A percentile compares a stretch with the other conserved stretches of the same genome.
phyloP scores from a whole-genome alignment of 2,113 vertebrate genomes.

The Anser cygnoides region DNA sequence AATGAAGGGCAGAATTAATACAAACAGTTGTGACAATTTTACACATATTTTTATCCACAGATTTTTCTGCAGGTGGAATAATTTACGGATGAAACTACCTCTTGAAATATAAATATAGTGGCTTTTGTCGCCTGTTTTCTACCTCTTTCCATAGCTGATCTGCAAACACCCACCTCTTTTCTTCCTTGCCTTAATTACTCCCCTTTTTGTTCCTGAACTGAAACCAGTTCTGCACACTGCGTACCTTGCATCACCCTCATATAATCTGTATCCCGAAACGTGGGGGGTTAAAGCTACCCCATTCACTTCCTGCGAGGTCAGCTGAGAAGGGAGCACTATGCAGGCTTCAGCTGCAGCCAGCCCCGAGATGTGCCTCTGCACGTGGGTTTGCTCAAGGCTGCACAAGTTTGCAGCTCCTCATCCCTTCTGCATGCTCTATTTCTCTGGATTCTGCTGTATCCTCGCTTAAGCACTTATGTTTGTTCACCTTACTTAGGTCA shows the following conservation, averaged over 20 bases:
- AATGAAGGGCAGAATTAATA: background rate
- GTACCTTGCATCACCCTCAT: background rate
- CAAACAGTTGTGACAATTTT: background rate
- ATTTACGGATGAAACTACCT: background rate
- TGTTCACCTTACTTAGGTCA: background rate
- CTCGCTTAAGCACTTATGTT: too few relatives aligned
- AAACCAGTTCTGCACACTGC: background rate
- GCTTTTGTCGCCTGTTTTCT: background rate
- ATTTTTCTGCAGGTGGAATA: constrained; percentile 7
- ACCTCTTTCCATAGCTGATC: background rate
- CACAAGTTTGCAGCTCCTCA: background rate
- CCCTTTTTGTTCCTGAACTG: background rate
- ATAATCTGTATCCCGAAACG: too few relatives aligned
- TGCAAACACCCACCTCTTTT: background rate
- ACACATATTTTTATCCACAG: background rate
- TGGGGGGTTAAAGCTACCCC: fast-evolving
- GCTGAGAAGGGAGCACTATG: background rate
- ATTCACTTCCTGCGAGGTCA: background rate
- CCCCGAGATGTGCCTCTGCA: background rate
- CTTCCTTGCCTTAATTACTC: background rate
- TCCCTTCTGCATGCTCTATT: background rate
- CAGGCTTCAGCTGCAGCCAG: background rate
- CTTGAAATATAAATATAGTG: background rate
- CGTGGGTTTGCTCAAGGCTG: background rate
- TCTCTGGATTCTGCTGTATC: background rate